Evolutionary conservation across 2,888 invertebrate genomes (phyloP).

Genomic region (Macrosoma leucophasiata): DNA sequence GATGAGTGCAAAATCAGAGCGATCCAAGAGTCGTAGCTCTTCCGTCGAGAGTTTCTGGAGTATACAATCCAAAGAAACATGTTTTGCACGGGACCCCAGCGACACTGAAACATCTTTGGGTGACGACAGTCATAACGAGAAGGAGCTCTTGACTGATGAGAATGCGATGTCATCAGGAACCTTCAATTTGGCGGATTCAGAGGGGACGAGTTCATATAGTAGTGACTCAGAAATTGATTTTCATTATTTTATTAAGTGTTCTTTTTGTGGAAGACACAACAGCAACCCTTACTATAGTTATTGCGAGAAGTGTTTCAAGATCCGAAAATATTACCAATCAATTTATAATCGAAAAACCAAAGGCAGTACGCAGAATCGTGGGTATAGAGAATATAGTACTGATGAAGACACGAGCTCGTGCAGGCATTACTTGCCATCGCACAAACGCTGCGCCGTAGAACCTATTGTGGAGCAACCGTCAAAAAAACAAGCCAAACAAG

Average conservation of each 20-base stretch:
- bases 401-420: not conserved
- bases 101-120: not conserved
- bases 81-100: constrained; percentile 1
- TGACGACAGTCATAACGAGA: not conserved
- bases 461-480: not conserved
- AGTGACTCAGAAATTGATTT: not conserved
- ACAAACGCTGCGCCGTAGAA: not conserved
- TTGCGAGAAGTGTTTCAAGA: not conserved
- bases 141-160: not conserved
- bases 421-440: not conserved
- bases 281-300: not conserved
- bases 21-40: not conserved
- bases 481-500: not conserved
- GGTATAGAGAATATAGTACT: not conserved
- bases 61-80: constrained; percentile 3
- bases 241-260: not conserved
- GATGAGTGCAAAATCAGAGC: not conserved
- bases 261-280: not conserved
- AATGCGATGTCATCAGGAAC: not conserved
- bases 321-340: not conserved
- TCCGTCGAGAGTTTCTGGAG: constrained; percentile 1
- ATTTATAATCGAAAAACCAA: not conserved
- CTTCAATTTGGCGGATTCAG: not conserved
- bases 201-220: not conserved
- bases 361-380: not conserved